Evolutionary conservation across 2,113 vertebrate species (phyloP).

Genomic region (human): DNA sequence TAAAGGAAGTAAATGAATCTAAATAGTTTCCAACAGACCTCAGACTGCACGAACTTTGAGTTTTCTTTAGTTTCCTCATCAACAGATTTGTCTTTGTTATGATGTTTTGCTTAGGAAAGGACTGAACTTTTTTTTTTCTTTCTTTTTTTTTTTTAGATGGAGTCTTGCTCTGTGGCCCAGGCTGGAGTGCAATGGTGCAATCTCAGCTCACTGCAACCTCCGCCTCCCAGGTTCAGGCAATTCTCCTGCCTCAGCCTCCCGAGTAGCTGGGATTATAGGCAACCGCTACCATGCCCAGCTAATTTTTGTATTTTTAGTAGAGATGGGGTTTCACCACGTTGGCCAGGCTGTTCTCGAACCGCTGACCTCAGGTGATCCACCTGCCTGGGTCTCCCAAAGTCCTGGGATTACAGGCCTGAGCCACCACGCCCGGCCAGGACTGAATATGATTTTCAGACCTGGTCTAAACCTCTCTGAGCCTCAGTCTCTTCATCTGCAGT

Average conservation of each 20-base stretch:
- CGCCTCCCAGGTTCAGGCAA: rapidly evolving
- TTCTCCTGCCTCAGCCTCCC: not conserved
- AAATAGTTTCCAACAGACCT: not conserved
- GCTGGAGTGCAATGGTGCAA: not conserved
- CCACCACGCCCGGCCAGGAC: not conserved
- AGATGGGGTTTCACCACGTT: not conserved
- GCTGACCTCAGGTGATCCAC: not conserved
- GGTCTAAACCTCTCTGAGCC: not conserved
- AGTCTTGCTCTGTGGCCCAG: not conserved
- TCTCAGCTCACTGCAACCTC: not conserved
- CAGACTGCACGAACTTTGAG: not conserved
- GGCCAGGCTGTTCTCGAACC: not conserved
- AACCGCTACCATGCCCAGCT: not conserved
- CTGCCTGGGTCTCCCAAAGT: not conserved
- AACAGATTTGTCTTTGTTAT: not conserved
- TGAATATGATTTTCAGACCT: not conserved
- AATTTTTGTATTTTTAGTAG: not conserved
- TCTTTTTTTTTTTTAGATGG: too few species aligned
- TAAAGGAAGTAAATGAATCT: not conserved
- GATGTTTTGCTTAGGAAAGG: not conserved
- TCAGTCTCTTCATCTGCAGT: not conserved
- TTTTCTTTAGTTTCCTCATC: not conserved
- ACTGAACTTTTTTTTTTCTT: not conserved
- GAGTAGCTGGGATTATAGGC: not conserved
- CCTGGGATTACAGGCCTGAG: not conserved